Base-by-base conservation (phyloP, 2,113 vertebrate genomes). In the Eupsittula cactorum region DNA sequence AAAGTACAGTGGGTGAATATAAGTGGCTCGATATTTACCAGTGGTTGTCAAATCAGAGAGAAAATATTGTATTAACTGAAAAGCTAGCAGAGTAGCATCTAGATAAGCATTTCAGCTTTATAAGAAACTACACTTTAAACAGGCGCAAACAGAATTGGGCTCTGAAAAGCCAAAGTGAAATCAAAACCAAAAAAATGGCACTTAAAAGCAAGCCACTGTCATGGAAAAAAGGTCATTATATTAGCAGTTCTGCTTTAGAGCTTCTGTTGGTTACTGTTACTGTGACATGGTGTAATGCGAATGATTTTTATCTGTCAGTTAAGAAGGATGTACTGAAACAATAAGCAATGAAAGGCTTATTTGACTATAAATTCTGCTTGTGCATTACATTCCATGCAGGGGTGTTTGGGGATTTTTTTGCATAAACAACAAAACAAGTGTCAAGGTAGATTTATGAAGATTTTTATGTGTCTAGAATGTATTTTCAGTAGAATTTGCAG, bases 371-470 rank as follows among this genome's bases (percentile, higher is more conserved):
- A 55, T 88, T 88, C 25, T 60, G 47, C 23, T 46, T 42, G 13
- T 52, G 63, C 7, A 13, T 60, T 44, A 27, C 9, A n/a, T 69
- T 83, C 78, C 76, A 39, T 64, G 28, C 14, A 62, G 59, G 13
- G 57, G 21, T 35, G 57, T 25, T 47, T 37, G 0, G 0, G 3
- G 7, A 1, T 33, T 25, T 29, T 74, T 76, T 67, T 46, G 1
- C 11, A 5, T 46, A 86, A 49, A 2, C 25, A 74, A 10, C 5
- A 92, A 86, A 79, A 50, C 3, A 67, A 28, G 19, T 29, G 35
- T 37, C 13, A 59, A 2, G 0, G 4, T 41, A 68, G 24, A 69
- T 70, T 87, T 81, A 20, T 39, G 14, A 42, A 70, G 41, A 6
- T 27, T 65, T 83, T 86, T 65, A 28, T 41, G 7, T 24, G 7